Conservation (phyloP, 2,888 invertebrate genomes). For the Norana najaformis region DNA sequence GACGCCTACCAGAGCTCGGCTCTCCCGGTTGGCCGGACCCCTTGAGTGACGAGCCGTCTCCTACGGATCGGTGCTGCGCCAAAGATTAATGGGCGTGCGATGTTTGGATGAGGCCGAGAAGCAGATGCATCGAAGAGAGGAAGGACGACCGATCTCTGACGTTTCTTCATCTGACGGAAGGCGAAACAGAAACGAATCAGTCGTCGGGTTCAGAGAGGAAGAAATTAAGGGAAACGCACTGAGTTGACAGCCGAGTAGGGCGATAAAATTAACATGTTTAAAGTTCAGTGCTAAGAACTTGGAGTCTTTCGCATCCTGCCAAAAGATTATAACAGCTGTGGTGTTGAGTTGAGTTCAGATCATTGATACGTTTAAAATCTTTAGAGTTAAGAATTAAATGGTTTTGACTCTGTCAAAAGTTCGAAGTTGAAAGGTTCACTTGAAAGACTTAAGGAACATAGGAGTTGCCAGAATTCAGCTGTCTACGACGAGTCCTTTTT, state of each 20-base stretch:
- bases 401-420: not conserved
- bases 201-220: not conserved
- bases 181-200: not conserved
- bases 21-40: not conserved
- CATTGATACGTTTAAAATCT: not conserved
- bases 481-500: not conserved
- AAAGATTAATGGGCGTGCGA: constrained; percentile 1
- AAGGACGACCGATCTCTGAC: not conserved
- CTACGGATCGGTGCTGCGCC: not conserved
- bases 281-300: too few relatives aligned
- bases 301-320: not conserved
- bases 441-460: not conserved
- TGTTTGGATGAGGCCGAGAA: not conserved
- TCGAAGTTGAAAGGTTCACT: not conserved
- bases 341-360: not conserved
- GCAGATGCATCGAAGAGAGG: not conserved
- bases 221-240: not conserved
- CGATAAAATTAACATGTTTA: too few relatives aligned
- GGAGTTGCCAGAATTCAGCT: not conserved
- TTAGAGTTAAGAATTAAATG: not conserved
- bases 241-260: not conserved
- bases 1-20: not conserved
- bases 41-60: not conserved
- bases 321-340: not conserved
- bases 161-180: not conserved